Evolutionary conservation across 2,113 vertebrate genomes (phyloP), one percentile per base, ranked within the genome.

Genomic region (Cottus gobio): DNA sequence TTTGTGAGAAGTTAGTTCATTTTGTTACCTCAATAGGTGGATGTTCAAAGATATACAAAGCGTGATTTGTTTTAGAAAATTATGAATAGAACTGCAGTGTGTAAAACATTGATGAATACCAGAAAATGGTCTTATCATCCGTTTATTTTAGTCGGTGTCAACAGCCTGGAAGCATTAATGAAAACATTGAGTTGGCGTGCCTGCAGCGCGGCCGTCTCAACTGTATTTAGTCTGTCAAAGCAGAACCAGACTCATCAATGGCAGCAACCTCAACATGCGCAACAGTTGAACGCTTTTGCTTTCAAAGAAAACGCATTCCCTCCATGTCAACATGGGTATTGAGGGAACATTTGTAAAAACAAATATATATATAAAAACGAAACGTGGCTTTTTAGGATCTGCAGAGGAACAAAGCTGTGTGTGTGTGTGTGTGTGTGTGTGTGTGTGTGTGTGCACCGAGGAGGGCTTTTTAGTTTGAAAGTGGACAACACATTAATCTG

Each of bases 401-500:
- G 66, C 62, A 54, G 63, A 82, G 72, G 54, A 81, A 74, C 39
- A 39, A 72, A 77, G 22, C 30, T 44, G 5, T 34, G 71, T 42
- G 57, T 75, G 42, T 44, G 13, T 44, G 42, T 44, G 42, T 44
- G 42, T 44, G 42, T 39, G 5, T 31, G 70, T 39, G 57, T 75
- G 52, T 63, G 52, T 84, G 52, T 84, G 62, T 62, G 28, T 6
- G 18, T 31, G 39, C 68, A 62, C 42, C 15, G 26, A 64, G 46
- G 68, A 64, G 26, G 54, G n/a, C 18, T 50, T 70, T 73, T 52
- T 56, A 3, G 10, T 39, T 26, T 24, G 60, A 58, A 70, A 79
- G 50, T 84, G 73, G 75, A 77, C 80, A 66, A 71, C 72, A 83
- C 77, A 67, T 86, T 56, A 75, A 85, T 85, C 74, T 60, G 64